These are phyloP conservation scores for Gryllus bimaculatus DNA, from an alignment of 1,140 invertebrate genomes.

Conservation along the genomic window DNA sequence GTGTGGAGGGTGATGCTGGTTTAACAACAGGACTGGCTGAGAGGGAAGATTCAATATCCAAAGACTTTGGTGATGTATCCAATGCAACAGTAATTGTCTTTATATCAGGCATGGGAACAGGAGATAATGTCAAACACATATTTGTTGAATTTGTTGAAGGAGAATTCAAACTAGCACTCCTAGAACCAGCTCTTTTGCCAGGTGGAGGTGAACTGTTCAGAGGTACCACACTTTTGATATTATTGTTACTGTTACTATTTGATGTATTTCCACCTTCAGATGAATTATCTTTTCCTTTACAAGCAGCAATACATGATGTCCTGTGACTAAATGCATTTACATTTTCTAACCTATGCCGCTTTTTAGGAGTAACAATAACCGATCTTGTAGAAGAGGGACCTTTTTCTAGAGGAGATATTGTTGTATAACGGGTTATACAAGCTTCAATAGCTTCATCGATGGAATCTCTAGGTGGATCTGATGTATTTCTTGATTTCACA, in stretches of 20 bases:
- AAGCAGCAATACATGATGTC: neutral
- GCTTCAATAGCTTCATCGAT: constrained; percentile 52
- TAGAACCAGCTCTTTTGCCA: constrained; percentile 21
- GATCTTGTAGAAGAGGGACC: constrained; percentile 16
- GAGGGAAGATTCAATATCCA: neutral
- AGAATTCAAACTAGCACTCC: constrained; percentile 18
- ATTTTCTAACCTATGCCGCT: constrained; percentile 43
- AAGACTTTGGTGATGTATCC: neutral
- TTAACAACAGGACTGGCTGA: neutral
- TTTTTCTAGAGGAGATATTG: constrained; percentile 23
- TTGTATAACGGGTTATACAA: constrained; percentile 40
- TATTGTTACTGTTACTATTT: constrained; percentile 4
- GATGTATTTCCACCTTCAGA: neutral
- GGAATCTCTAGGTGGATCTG: constrained; percentile 33
- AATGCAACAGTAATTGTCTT: neutral
- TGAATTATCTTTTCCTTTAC: constrained; percentile 7
- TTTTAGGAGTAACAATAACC: constrained; percentile 46
- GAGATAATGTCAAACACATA: neutral
- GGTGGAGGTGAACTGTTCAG: constrained; percentile 11
- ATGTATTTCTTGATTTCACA: constrained; percentile 11
- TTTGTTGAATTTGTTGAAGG: neutral
- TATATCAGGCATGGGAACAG: neutral
- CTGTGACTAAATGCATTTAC: neutral
- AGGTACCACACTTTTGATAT: neutral
- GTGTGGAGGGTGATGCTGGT: neutral